These are phyloP conservation scores for Lepilemur septentrionalis DNA, from an alignment of 2,797 vertebrate species.

Conservation along the genomic window DNA sequence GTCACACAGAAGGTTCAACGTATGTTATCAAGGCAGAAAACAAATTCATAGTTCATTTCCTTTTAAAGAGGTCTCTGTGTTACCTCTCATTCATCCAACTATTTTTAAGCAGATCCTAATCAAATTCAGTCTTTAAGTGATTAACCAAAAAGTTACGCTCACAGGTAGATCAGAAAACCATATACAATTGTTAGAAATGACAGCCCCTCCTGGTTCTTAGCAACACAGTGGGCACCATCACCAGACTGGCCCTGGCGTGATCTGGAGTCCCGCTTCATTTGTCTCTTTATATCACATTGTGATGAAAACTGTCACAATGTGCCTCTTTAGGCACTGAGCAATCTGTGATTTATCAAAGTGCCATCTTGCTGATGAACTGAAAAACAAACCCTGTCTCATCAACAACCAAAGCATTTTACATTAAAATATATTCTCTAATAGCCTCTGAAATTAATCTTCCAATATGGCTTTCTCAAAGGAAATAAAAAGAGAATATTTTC, in stretches of 20 bases:
- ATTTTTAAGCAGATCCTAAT: background rate
- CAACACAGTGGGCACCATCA: background rate
- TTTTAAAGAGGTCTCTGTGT: background rate
- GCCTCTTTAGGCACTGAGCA: background rate
- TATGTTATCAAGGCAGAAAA: background rate
- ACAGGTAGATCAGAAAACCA: conserved; percentile 25
- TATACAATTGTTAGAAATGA: background rate
- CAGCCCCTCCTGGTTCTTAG: background rate
- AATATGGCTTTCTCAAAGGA: conserved; percentile 32
- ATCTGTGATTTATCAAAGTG: conserved; percentile 50
- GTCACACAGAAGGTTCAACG: background rate
- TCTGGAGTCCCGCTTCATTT: conserved; percentile 56
- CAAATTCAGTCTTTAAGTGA: conserved; percentile 11
- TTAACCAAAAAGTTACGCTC: conserved; percentile 17
- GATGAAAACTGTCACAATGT: conserved; percentile 44
- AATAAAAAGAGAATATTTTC: conserved; percentile 42
- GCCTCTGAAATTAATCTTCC: conserved; percentile 43
- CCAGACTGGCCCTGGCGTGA: background rate
- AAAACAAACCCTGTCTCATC: conserved; percentile 54
- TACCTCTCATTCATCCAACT: background rate
- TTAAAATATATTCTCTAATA: conserved; percentile 21
- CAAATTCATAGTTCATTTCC: background rate
- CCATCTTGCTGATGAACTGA: conserved; percentile 59
- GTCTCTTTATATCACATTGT: conserved; percentile 42
- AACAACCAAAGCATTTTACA: conserved; percentile 53